Conservation (phyloP, 2,797 vertebrate species). For the Trematomus bernacchii region DNA sequence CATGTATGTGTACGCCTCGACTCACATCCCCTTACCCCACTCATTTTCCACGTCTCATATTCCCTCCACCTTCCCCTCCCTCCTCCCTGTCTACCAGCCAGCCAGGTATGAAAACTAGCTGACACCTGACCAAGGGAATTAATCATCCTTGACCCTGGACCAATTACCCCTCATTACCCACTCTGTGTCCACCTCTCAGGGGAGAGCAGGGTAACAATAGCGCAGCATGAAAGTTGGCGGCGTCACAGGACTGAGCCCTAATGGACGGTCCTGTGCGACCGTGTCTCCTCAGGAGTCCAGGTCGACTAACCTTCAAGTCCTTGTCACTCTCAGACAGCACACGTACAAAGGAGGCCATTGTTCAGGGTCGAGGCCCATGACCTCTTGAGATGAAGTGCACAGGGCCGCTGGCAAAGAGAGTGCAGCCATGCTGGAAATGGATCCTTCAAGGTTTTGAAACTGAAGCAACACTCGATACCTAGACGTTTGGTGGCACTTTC, state of each 20-base stretch:
- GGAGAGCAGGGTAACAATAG: constrained; percentile 76
- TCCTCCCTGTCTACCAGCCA: constrained; percentile 61
- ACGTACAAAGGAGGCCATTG: constrained; percentile 78
- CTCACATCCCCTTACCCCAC: constrained; percentile 37
- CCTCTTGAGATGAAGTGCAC: constrained; percentile 64
- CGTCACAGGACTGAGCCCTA: constrained; percentile 63
- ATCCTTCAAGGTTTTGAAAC: constrained; percentile 22
- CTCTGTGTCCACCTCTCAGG: constrained; percentile 73
- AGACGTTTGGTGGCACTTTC: constrained; percentile 7
- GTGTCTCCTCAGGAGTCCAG: constrained; percentile 69
- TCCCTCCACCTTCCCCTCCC: constrained; percentile 49
- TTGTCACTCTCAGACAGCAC: constrained; percentile 69
- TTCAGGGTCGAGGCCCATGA: constrained; percentile 65
- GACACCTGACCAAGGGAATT: constrained; percentile 85
- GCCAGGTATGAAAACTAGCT: constrained; percentile 80
- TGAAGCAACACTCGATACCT: not conserved
- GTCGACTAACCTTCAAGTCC: constrained; percentile 74
- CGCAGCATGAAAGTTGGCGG: constrained; percentile 74
- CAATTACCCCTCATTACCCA: constrained; percentile 87
- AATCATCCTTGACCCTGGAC: constrained; percentile 87
- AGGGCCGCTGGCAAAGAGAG: constrained; percentile 36
- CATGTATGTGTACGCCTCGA: constrained; percentile 2
- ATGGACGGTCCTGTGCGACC: constrained; percentile 70
- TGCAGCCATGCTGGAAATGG: constrained; percentile 29
- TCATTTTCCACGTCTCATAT: constrained; percentile 61